Base-by-base conservation (phyloP, 1,140 invertebrate genomes). In the Euschistus heros region DNA sequence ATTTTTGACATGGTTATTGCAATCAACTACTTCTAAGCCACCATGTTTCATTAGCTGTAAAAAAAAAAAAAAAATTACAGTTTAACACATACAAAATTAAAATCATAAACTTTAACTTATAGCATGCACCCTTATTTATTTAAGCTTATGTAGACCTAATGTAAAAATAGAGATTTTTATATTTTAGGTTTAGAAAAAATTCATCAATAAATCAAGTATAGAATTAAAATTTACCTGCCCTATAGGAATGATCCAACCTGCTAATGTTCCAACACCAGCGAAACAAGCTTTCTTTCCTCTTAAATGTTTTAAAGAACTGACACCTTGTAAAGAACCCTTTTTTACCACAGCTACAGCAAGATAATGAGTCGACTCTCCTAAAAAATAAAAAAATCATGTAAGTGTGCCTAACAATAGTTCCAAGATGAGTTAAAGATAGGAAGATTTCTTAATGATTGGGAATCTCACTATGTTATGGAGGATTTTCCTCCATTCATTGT, bases 1-100 rank as follows among this genome's bases (percentile, higher is more conserved):
- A 4, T 91, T 90, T 76, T 97, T 95, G 0, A 98, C 91, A 74
- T 97, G 89, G 77, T 97, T 97, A 71, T 98, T 98, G 72, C 95
- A 98, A 74, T 94, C 91, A 30, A 89, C 84, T 44, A 93, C 82
- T 73, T 90, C 85, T 77, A 94, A 82, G 37, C 84, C 85, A 26
- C 87, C 88, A 66, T 85, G 76, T 72, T 84, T 81, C 82, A 96
- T 91, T 22, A 97, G 74, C 85, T 92, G 73, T 62, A 79, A 76
- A 63, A 66, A 65, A 71, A 65, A 66, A 46, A 64, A 55, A 68
- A 42, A 66, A 62, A 46, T 67, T 17, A 62, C 46, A 30, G 27
- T 30, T 30, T 30, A 30, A 30, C n/a, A n/a, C n/a, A n/a, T n/a
- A n/a, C n/a, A n/a, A n/a, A n/a, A n/a, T n/a, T n/a, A n/a, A n/a